Conservation (phyloP, 2,888 invertebrate genomes). For the Norana najaformis region DNA sequence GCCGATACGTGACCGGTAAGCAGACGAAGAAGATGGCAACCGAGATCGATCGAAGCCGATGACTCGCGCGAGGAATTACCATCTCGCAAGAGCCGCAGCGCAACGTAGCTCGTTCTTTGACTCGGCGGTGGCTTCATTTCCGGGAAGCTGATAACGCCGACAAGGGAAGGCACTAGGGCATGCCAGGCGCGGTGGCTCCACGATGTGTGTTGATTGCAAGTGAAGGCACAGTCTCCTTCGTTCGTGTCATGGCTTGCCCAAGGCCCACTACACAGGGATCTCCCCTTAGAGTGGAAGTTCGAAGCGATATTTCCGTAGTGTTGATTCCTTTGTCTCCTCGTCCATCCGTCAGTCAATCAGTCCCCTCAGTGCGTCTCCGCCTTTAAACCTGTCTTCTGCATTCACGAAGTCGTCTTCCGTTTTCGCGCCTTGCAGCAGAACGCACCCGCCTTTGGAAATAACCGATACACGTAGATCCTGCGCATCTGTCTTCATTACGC, state of each 20-base stretch:
- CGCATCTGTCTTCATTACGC: too few relatives aligned
- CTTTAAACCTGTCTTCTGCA: not conserved
- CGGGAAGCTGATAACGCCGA: not conserved
- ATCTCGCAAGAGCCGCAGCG: not conserved
- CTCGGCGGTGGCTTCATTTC: slow-evolving; percentile 13
- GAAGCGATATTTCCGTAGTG: not conserved
- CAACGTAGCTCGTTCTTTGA: slow-evolving; percentile 3
- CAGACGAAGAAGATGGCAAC: not conserved
- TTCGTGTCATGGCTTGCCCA: not conserved
- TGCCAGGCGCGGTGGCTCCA: not conserved
- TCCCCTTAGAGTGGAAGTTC: not conserved
- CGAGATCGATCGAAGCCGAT: not conserved
- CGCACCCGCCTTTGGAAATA: too few relatives aligned
- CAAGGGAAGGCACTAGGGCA: not conserved
- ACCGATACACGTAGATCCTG: too few relatives aligned
- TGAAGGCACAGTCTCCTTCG: not conserved
- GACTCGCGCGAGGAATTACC: not conserved
- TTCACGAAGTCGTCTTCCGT: not conserved
- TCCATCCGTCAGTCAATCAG: not conserved
- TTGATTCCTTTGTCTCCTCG: not conserved
- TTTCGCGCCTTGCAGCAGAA: too few relatives aligned
- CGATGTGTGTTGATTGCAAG: not conserved
- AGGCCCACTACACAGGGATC: not conserved
- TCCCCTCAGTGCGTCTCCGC: not conserved
- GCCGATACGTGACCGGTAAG: slow-evolving; percentile 6